phyloP scores from a whole-genome alignment of 92 coral and sea anemone genomes.

The Desmophyllum pertusum region DNA sequence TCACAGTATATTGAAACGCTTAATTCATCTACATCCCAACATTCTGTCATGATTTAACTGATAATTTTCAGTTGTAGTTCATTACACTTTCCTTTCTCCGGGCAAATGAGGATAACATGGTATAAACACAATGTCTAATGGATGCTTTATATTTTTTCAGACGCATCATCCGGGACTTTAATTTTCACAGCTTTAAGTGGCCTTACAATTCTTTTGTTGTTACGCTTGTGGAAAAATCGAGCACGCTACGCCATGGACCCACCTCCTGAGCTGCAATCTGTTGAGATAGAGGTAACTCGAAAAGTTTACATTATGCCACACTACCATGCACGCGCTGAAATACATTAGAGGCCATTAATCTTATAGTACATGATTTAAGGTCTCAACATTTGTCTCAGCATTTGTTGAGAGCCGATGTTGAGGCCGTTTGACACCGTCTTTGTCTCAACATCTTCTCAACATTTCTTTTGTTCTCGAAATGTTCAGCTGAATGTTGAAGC shows the following conservation, averaged over 20 bases:
- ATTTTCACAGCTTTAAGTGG: conserved; percentile 16
- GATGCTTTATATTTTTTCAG: neutral
- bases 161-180: neutral
- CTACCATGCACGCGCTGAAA: neutral
- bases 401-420: too few species aligned
- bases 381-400: too few species aligned
- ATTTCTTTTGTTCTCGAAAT: too few species aligned
- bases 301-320: neutral
- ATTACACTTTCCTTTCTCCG: neutral
- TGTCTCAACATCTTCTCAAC: too few species aligned
- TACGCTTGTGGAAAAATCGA: conserved; percentile 20
- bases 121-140: neutral
- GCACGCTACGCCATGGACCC: conserved; percentile 17
- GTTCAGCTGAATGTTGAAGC: too few species aligned
- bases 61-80: neutral
- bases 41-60: neutral
- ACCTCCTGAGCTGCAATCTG: conserved; percentile 26
- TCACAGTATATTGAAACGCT: neutral
- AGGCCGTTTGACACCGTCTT: too few species aligned
- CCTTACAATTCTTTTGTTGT: conserved; percentile 1
- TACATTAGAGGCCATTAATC: neutral
- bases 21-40: neutral
- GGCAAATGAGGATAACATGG: neutral
- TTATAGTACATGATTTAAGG: neutral
- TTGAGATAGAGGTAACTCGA: conserved; percentile 35